A percentile compares a stretch with the other conserved stretches of the same genome.
phyloP scores from a whole-genome alignment of 2,797 vertebrate species.

The Karalla daura region DNA sequence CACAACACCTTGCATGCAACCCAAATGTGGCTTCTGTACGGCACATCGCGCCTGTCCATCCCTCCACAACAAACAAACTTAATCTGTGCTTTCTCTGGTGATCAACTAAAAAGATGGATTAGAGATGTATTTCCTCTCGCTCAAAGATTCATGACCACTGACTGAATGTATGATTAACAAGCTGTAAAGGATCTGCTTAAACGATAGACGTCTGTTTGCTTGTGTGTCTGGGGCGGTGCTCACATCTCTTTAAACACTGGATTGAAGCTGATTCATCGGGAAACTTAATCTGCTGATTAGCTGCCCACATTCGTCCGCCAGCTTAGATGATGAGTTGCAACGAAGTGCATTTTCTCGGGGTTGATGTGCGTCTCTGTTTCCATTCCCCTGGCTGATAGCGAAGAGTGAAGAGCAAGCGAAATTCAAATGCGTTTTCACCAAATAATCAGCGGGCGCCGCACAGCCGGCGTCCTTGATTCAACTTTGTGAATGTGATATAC shows the following conservation, averaged over 20 bases:
- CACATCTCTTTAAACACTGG: neutral
- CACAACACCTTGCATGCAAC: constrained; percentile 13
- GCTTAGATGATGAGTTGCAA: neutral
- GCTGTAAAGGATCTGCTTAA: neutral
- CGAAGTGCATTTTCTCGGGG: constrained; percentile 1
- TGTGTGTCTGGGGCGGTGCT: neutral
- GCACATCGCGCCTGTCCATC: neutral
- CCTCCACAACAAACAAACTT: neutral
- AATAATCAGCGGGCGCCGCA: too few relatives aligned
- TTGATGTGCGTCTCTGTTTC: too few relatives aligned
- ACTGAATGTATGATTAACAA: too few relatives aligned
- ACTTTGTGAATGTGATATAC: too few relatives aligned
- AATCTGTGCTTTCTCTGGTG: neutral
- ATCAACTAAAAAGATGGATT: neutral
- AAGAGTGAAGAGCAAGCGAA: too few relatives aligned
- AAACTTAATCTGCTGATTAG: constrained; percentile 5
- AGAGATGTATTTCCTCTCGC: neutral
- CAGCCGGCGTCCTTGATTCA: too few relatives aligned
- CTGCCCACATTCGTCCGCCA: neutral
- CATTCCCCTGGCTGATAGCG: too few relatives aligned
- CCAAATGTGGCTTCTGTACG: neutral
- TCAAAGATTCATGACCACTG: constrained; percentile 36
- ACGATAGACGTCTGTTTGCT: neutral
- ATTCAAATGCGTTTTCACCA: too few relatives aligned
- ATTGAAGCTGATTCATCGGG: constrained; percentile 4